Evolutionary conservation across 2,797 vertebrate genomes (phyloP).

Genomic region (Peromyscus melanophrys): DNA sequence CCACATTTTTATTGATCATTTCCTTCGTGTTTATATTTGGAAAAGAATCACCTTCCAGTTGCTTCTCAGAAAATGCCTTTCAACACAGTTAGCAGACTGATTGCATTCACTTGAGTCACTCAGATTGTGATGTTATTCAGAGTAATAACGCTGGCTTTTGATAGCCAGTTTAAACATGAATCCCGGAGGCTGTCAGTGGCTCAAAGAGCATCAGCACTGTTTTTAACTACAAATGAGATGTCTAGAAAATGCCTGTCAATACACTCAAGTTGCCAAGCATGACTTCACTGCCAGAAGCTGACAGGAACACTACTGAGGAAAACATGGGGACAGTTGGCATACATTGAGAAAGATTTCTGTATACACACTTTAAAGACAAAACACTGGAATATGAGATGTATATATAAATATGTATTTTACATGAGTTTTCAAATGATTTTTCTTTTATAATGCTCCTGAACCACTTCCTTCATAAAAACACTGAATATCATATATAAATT

Average conservation of each 20-base stretch:
- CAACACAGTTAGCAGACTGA: constrained; percentile 67
- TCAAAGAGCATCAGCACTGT: constrained; percentile 49
- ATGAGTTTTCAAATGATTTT: background rate
- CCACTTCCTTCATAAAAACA: background rate
- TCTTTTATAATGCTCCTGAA: background rate
- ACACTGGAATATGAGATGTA: background rate
- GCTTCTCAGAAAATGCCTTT: constrained; percentile 76
- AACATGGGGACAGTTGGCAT: background rate
- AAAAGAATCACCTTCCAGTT: constrained; percentile 68
- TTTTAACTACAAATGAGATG: constrained; percentile 75
- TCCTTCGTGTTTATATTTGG: constrained; percentile 47
- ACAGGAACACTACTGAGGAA: background rate
- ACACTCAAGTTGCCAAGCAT: background rate
- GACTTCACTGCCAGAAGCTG: background rate
- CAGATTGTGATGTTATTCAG: constrained; percentile 67
- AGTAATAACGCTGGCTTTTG: constrained; percentile 77
- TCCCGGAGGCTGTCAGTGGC: constrained; percentile 47
- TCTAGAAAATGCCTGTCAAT: constrained; percentile 53
- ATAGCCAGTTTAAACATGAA: constrained; percentile 79
- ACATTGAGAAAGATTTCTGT: background rate
- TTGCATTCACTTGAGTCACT: constrained; percentile 74
- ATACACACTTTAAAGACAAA: background rate
- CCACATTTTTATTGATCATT: constrained; percentile 62
- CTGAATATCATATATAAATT: background rate
- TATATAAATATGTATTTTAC: background rate